Conservation (phyloP, 2,797 vertebrate genomes). For the Sternotherus odoratus region DNA sequence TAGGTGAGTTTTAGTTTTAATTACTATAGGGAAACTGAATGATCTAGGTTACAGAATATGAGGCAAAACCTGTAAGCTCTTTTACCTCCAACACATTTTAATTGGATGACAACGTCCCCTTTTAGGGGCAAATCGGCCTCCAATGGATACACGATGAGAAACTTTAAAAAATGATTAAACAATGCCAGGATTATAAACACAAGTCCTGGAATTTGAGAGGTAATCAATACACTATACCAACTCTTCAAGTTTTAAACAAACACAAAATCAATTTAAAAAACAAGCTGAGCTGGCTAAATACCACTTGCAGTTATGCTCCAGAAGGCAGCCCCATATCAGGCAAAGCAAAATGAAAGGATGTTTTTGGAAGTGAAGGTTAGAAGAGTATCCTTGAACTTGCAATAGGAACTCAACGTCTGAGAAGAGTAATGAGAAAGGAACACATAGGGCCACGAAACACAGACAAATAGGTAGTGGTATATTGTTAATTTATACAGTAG, state of each 20-base stretch:
- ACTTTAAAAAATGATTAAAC: constrained; percentile 3
- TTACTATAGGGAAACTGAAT: not conserved
- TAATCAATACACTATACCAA: not conserved
- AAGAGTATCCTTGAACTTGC: not conserved
- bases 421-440: not conserved
- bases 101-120: not conserved
- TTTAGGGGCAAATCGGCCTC: not conserved
- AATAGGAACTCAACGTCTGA: not conserved
- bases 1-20: not conserved
- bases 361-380: not conserved
- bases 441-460: not conserved
- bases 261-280: not conserved
- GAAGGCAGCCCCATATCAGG: not conserved
- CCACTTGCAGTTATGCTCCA: not conserved
- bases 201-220: not conserved
- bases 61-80: not conserved
- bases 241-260: not conserved
- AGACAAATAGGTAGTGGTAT: not conserved
- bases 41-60: not conserved
- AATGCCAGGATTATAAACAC: not conserved
- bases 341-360: not conserved
- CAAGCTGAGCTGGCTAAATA: not conserved
- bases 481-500: not conserved
- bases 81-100: not conserved
- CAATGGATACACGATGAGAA: not conserved